phyloP scores from a whole-genome alignment of 2,888 invertebrate genomes.

The Chloroclysta siterata region DNA sequence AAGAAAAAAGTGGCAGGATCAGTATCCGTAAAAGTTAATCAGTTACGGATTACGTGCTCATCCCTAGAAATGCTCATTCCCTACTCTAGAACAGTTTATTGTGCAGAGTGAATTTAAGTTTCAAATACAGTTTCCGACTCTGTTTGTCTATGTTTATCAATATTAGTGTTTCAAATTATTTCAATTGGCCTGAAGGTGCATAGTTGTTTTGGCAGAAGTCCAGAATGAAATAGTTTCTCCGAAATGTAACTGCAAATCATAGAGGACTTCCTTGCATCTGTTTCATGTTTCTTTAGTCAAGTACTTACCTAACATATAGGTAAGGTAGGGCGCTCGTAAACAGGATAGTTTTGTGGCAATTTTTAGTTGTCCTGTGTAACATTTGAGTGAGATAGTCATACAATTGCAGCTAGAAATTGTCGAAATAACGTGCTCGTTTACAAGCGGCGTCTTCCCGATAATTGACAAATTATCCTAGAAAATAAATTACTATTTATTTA shows the following conservation, averaged over 20 bases:
- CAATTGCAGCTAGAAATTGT: no score
- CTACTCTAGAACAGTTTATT: neutral
- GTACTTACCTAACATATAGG: neutral
- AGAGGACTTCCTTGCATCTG: slow-evolving; percentile 58
- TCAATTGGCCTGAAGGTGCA: slow-evolving; percentile 58
- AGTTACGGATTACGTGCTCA: slow-evolving; percentile 7
- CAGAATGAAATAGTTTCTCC: slow-evolving; percentile 65
- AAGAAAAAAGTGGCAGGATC: neutral
- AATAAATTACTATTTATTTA: no score
- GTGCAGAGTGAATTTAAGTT: slow-evolving; percentile 30
- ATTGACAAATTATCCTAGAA: no score
- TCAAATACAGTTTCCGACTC: slow-evolving; percentile 35
- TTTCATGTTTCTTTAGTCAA: slow-evolving; percentile 38
- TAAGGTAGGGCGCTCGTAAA: neutral
- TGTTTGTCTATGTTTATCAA: slow-evolving; percentile 50
- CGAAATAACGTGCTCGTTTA: no score
- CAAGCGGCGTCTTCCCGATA: no score
- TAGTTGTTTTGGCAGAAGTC: slow-evolving; percentile 63
- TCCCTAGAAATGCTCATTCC: slow-evolving; percentile 3
- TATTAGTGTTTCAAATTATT: slow-evolving; percentile 54
- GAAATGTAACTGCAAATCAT: slow-evolving; percentile 62
- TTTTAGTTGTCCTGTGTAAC: no score
- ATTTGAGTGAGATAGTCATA: no score
- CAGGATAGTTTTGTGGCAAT: no score
- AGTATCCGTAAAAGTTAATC: neutral